Evolutionary conservation across 2,888 invertebrate species (phyloP).

Genomic region (Ennomos erosarius): DNA sequence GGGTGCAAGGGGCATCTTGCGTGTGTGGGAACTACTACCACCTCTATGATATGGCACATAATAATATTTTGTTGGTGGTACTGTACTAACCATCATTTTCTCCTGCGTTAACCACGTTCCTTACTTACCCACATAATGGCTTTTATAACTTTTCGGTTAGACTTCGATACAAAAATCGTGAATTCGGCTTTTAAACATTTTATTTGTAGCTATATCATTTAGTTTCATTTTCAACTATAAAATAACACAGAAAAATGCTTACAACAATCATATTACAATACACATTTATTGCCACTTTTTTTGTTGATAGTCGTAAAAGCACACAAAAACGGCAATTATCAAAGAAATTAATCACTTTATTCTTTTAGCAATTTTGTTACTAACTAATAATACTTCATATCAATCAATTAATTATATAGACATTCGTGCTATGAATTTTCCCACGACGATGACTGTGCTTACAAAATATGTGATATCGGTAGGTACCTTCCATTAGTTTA

Average conservation of each 20-base stretch:
- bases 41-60: too few relatives aligned
- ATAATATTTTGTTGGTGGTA: too few relatives aligned
- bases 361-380: slow-evolving; percentile 30
- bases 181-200: background rate
- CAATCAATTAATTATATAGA: slow-evolving; percentile 43
- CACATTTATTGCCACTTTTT: slow-evolving; percentile 22
- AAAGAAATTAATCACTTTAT: slow-evolving; percentile 31
- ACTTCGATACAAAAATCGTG: slow-evolving; percentile 2
- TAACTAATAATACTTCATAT: slow-evolving; percentile 20
- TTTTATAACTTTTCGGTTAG: background rate
- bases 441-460: slow-evolving; percentile 44
- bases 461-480: too few relatives aligned
- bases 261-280: slow-evolving; percentile 21
- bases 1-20: too few relatives aligned
- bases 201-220: slow-evolving; percentile 44
- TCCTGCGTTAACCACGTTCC: too few relatives aligned
- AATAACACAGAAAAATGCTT: slow-evolving; percentile 25
- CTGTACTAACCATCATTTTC: too few relatives aligned
- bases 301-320: slow-evolving; percentile 24
- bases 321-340: slow-evolving; percentile 24
- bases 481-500: too few relatives aligned
- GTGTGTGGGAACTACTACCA: too few relatives aligned
- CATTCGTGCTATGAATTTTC: slow-evolving; percentile 46
- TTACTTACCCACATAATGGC: too few relatives aligned
- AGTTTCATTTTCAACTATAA: slow-evolving; percentile 24